Conservation (phyloP, 92 coral and sea anemone species). For the Siderastrea radians region DNA sequence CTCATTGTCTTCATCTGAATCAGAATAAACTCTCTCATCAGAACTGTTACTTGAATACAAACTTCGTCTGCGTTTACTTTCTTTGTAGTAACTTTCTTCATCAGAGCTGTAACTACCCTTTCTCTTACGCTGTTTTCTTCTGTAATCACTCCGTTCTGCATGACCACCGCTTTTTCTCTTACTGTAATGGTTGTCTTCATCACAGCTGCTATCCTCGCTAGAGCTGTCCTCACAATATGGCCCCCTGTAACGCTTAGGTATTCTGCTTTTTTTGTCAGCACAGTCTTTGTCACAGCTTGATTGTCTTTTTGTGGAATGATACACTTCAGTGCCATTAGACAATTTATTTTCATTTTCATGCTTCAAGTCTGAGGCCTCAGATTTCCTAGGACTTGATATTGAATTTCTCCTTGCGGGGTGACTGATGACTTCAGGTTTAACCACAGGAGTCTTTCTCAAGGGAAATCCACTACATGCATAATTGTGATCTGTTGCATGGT, state of each 20-base stretch:
- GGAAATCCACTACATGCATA: constrained; percentile 45
- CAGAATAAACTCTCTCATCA: constrained; percentile 28
- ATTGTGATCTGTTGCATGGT: constrained; percentile 37
- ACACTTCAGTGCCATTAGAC: constrained; percentile 24
- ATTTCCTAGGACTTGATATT: background rate
- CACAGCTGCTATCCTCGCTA: constrained; percentile 34
- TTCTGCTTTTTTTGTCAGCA: constrained; percentile 8
- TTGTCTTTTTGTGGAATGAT: constrained; percentile 2
- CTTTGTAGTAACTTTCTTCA: constrained; percentile 15
- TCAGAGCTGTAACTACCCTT: constrained; percentile 43
- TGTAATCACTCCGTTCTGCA: background rate
- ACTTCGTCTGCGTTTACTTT: constrained; percentile 27
- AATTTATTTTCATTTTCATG: constrained; percentile 26
- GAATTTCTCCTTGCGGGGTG: no score
- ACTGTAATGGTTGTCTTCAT: constrained; percentile 37
- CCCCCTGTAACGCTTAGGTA: constrained; percentile 42
- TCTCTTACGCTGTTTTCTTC: constrained; percentile 5
- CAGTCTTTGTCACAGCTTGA: background rate
- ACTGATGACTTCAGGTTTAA: background rate
- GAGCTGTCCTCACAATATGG: constrained; percentile 35
- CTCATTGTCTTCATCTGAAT: constrained; percentile 34
- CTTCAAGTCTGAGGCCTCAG: background rate
- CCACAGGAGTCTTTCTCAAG: background rate
- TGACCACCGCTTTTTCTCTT: background rate
- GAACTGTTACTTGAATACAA: constrained; percentile 26